These are phyloP conservation scores for Idaea straminata DNA, from an alignment of 2,888 invertebrate species.

Conservation along the genomic window DNA sequence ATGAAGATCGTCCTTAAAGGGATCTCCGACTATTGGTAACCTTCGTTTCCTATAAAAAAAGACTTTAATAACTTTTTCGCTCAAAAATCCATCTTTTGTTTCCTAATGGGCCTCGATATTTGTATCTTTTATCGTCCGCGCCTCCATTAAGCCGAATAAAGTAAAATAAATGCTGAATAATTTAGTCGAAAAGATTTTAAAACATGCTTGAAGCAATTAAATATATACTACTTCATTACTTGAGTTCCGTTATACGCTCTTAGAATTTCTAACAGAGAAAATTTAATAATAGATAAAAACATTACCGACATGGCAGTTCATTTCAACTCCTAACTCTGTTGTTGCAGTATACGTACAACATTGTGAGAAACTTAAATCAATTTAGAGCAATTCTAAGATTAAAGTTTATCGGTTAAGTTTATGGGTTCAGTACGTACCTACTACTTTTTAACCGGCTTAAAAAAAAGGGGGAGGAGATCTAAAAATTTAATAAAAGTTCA, in stretches of 20 bases:
- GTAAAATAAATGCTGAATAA: constrained; percentile 22
- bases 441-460: no score
- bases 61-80: constrained; percentile 27
- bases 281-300: constrained; percentile 19
- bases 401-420: neutral
- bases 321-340: constrained; percentile 14
- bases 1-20: no score
- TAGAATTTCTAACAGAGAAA: constrained; percentile 16
- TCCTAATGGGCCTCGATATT: constrained; percentile 27
- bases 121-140: constrained; percentile 27
- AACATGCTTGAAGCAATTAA: constrained; percentile 17
- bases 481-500: no score
- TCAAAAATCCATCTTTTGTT: constrained; percentile 30
- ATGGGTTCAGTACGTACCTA: neutral
- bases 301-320: constrained; percentile 17
- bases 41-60: constrained; percentile 23
- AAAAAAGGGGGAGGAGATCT: no score
- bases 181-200: constrained; percentile 21
- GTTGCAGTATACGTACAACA: constrained; percentile 11
- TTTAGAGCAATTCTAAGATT: constrained; percentile 4
- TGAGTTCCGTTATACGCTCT: constrained; percentile 13
- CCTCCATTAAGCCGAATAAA: constrained; percentile 25
- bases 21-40: no score
- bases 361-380: constrained; percentile 4
- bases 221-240: constrained; percentile 19